These are phyloP conservation scores for Eunapius fragilis DNA, from an alignment of 37 sponge, comb jelly and placozoan species.

Conservation along the genomic window DNA sequence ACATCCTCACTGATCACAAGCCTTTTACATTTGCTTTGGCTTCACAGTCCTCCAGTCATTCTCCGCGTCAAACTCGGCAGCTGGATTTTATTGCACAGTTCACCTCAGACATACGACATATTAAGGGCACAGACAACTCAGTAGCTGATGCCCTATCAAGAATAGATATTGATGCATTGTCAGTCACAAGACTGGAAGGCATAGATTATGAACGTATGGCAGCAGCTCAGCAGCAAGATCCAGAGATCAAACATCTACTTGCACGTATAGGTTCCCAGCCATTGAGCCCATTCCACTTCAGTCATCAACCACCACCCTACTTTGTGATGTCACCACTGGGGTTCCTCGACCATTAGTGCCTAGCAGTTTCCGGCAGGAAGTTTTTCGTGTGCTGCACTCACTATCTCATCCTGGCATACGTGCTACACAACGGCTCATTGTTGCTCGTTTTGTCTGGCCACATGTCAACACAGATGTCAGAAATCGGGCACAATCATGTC, in stretches of 20 bases:
- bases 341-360: conserved; percentile 19
- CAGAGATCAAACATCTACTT: not conserved
- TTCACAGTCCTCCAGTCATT: too few relatives aligned
- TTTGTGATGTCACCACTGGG: conserved; percentile 53
- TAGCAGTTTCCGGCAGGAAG: conserved; percentile 19
- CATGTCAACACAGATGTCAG: conserved; percentile 50
- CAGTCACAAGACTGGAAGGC: too few relatives aligned
- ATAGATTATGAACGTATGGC: too few relatives aligned
- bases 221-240: not conserved
- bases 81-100: too few relatives aligned
- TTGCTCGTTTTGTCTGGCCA: conserved; percentile 58
- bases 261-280: not conserved
- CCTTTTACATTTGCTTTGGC: too few relatives aligned
- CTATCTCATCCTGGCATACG: conserved; percentile 63
- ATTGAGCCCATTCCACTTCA: conserved; percentile 34
- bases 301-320: not conserved
- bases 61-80: too few relatives aligned
- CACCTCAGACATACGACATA: too few relatives aligned
- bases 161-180: too few relatives aligned
- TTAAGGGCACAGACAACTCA: conserved; percentile 11
- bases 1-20: too few relatives aligned
- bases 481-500: conserved; percentile 44
- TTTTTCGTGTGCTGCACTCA: conserved; percentile 37
- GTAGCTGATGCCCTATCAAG: too few relatives aligned
- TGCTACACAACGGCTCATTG: conserved; percentile 55